phyloP scores from a whole-genome alignment of 2,888 invertebrate genomes.

The Copidosoma aretas region DNA sequence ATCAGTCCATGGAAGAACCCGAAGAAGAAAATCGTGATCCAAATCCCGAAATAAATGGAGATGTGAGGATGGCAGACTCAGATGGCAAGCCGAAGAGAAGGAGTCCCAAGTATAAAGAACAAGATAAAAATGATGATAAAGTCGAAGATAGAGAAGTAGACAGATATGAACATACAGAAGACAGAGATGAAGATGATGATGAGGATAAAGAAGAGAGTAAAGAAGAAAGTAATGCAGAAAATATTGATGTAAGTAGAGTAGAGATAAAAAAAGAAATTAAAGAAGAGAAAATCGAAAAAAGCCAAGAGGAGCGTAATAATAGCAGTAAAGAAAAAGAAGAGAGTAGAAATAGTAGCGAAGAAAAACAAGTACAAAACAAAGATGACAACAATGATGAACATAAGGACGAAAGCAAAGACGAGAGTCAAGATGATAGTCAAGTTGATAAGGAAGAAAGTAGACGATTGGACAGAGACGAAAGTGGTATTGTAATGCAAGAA shows the following conservation, averaged over 20 bases:
- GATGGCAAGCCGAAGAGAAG: neutral
- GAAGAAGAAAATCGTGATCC: slow-evolving; percentile 59
- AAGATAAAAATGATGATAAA: slow-evolving; percentile 5
- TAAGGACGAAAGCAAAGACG: neutral
- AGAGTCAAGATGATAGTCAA: neutral
- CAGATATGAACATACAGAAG: slow-evolving; percentile 5
- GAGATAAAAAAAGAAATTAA: slow-evolving; percentile 22
- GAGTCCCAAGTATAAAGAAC: neutral
- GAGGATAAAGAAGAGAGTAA: slow-evolving; percentile 25
- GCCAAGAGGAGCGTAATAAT: neutral
- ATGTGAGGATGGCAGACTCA: slow-evolving; percentile 32
- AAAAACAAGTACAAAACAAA: neutral
- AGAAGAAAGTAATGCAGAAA: slow-evolving; percentile 26
- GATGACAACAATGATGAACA: neutral
- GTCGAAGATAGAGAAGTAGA: slow-evolving; percentile 24
- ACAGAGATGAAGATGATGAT: neutral
- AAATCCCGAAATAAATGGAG: slow-evolving; percentile 52
- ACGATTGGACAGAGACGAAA: neutral
- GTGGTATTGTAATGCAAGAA: slow-evolving; percentile 15
- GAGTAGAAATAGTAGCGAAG: slow-evolving; percentile 40
- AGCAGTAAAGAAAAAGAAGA: slow-evolving; percentile 44
- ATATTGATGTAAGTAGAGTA: neutral
- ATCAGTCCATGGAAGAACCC: slow-evolving; percentile 41
- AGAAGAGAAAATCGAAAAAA: neutral
- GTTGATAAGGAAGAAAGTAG: neutral